phyloP scores from a whole-genome alignment of 1,140 invertebrate species.

The Cydia strobilella region DNA sequence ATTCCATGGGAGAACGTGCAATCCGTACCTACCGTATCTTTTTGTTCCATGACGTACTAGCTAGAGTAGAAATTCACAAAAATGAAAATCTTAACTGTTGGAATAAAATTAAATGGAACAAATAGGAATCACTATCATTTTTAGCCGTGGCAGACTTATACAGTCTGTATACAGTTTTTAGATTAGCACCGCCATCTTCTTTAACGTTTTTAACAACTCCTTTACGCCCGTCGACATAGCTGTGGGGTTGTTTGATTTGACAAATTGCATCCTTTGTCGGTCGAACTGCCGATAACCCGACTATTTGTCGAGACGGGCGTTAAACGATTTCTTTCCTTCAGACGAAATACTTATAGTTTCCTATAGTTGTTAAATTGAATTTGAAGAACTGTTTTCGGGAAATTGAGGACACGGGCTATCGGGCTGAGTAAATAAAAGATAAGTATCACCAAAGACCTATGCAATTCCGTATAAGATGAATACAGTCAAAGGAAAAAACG shows the following conservation, averaged over 20 bases:
- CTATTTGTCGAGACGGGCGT: slow-evolving; percentile 59
- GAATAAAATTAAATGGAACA: too few species aligned
- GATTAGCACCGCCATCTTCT: not conserved
- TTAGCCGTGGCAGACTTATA: not conserved
- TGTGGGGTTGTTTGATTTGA: slow-evolving; percentile 62
- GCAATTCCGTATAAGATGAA: too few species aligned
- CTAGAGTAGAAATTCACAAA: too few species aligned
- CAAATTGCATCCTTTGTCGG: slow-evolving; percentile 73
- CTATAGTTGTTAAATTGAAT: not conserved
- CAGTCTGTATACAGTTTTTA: not conserved
- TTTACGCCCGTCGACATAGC: slow-evolving; percentile 42
- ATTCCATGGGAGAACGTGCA: too few species aligned
- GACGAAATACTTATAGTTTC: not conserved
- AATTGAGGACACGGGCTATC: too few species aligned
- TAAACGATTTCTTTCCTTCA: slow-evolving; percentile 51
- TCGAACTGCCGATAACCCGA: slow-evolving; percentile 64
- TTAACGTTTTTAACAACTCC: slow-evolving; percentile 7
- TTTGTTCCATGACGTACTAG: too few species aligned
- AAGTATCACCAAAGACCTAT: too few species aligned
- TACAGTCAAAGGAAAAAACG: too few species aligned
- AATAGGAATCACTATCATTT: not conserved
- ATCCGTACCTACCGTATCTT: too few species aligned
- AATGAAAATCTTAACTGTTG: too few species aligned
- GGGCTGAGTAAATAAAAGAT: too few species aligned
- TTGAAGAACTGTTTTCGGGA: too few species aligned